Evolutionary conservation across 1,140 invertebrate species (phyloP).

Genomic region (Dreissena polymorpha): DNA sequence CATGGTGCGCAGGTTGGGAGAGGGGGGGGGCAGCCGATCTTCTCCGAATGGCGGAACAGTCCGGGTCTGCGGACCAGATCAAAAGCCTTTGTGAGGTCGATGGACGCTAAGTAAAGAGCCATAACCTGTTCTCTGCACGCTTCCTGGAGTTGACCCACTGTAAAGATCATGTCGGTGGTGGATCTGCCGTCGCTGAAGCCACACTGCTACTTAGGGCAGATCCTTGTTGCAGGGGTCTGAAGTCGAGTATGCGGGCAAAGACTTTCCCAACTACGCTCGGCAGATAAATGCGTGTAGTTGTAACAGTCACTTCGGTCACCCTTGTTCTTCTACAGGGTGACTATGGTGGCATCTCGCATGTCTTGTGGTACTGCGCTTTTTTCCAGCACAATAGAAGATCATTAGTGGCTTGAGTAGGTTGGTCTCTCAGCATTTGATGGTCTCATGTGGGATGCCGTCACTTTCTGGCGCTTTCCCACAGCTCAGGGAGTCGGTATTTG

Average conservation of each 20-base stretch:
- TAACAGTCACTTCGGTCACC: slow-evolving; percentile 33
- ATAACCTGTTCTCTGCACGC: slow-evolving; percentile 58
- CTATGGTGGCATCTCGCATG: slow-evolving; percentile 54
- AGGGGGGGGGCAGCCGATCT: slow-evolving; percentile 55
- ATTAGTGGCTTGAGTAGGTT: too few relatives aligned
- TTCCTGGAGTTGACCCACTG: slow-evolving; percentile 59
- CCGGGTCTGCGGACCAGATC: slow-evolving; percentile 9
- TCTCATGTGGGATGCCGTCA: not conserved
- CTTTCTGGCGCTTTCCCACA: not conserved
- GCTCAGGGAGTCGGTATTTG: too few relatives aligned
- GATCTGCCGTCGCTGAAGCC: slow-evolving; percentile 53
- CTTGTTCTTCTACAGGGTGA: slow-evolving; percentile 63
- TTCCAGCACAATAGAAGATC: slow-evolving; percentile 20
- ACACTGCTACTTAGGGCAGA: slow-evolving; percentile 55
- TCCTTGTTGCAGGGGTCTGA: slow-evolving; percentile 16
- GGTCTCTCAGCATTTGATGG: not conserved
- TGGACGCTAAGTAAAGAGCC: slow-evolving; percentile 55
- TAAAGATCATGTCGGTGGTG: slow-evolving; percentile 61
- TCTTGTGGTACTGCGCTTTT: slow-evolving; percentile 50
- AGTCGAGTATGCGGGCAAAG: slow-evolving; percentile 39
- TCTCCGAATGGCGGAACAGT: slow-evolving; percentile 12
- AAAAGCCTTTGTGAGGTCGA: slow-evolving; percentile 62
- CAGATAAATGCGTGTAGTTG: slow-evolving; percentile 43
- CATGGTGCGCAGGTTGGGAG: slow-evolving; percentile 43
- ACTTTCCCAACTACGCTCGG: slow-evolving; percentile 60